Percentiles rank a stretch among this genome's conserved stretches.
phyloP scores from a whole-genome alignment of 2,888 invertebrate genomes.

The Glyphotaelius pellucidus region DNA sequence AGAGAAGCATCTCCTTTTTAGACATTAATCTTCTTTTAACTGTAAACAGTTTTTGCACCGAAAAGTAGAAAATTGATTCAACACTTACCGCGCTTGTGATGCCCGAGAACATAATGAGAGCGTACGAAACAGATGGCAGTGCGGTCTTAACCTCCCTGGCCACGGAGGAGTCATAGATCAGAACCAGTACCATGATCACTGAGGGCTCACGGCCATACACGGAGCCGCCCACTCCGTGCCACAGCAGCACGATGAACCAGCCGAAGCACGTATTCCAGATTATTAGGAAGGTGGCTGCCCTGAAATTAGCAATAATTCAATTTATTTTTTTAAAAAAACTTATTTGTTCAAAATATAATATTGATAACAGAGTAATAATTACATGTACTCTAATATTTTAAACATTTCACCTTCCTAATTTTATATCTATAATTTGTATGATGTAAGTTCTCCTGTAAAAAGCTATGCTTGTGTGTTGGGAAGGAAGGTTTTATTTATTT shows the following conservation, averaged over 20 bases:
- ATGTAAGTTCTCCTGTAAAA: too few relatives aligned
- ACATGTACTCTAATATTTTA: too few relatives aligned
- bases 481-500: too few relatives aligned
- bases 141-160: conserved; percentile 74
- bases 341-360: too few relatives aligned
- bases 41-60: neutral
- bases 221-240: conserved; percentile 74
- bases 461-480: too few relatives aligned
- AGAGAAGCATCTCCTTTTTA: neutral
- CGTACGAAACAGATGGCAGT: conserved; percentile 79
- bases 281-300: conserved; percentile 79
- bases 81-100: conserved; percentile 80
- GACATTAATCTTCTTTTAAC: neutral
- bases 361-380: too few relatives aligned
- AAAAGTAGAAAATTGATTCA: neutral
- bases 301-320: conserved; percentile 70
- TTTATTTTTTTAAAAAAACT: too few relatives aligned
- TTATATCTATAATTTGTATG: too few relatives aligned
- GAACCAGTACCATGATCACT: conserved; percentile 78
- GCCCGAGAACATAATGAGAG: conserved; percentile 78
- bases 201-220: conserved; percentile 74
- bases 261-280: conserved; percentile 78
- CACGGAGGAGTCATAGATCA: conserved; percentile 79
- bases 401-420: too few relatives aligned
- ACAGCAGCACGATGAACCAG: conserved; percentile 78